Evolutionary conservation across 2,797 vertebrate species (phyloP).

Genomic region (Gymnodraco acuticeps): DNA sequence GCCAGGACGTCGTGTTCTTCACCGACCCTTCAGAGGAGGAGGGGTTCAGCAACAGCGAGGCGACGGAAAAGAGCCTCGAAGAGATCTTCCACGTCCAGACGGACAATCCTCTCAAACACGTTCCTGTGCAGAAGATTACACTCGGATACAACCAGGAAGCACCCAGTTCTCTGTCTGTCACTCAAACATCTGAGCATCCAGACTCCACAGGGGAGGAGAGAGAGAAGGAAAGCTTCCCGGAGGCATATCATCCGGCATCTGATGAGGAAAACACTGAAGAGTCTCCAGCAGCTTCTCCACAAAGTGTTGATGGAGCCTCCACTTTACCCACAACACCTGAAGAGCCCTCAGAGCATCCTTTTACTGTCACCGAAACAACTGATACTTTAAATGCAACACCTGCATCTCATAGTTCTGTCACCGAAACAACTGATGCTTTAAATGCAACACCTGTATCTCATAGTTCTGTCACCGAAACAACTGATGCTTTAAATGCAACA

Average conservation of each 20-base stretch:
- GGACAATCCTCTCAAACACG: constrained; percentile 73
- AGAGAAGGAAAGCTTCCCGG: constrained; percentile 40
- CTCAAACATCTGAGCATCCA: constrained; percentile 35
- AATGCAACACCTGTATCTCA: constrained; percentile 24
- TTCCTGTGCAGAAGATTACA: constrained; percentile 18
- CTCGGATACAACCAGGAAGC: constrained; percentile 31
- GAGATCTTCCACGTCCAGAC: constrained; percentile 86
- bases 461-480: too few relatives aligned
- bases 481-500: too few relatives aligned
- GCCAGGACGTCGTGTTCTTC: constrained; percentile 85
- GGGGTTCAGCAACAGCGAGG: constrained; percentile 70
- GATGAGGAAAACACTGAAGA: constrained; percentile 36
- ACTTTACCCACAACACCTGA: constrained; percentile 19
- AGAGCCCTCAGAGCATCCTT: constrained; percentile 9
- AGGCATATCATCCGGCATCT: constrained; percentile 55
- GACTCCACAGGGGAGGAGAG: constrained; percentile 48
- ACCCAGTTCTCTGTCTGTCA: constrained; percentile 21
- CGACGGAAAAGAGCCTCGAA: constrained; percentile 69
- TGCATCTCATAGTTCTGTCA: constrained; percentile 28
- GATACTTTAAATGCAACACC: constrained; percentile 23
- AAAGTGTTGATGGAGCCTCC: constrained; percentile 16
- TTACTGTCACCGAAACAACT: constrained; percentile 21
- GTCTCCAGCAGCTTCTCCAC: constrained; percentile 23
- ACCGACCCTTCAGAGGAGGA: constrained; percentile 87
- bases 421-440: background rate